Base-by-base conservation (phyloP, 2,888 invertebrate species). In the Leucania comma region DNA sequence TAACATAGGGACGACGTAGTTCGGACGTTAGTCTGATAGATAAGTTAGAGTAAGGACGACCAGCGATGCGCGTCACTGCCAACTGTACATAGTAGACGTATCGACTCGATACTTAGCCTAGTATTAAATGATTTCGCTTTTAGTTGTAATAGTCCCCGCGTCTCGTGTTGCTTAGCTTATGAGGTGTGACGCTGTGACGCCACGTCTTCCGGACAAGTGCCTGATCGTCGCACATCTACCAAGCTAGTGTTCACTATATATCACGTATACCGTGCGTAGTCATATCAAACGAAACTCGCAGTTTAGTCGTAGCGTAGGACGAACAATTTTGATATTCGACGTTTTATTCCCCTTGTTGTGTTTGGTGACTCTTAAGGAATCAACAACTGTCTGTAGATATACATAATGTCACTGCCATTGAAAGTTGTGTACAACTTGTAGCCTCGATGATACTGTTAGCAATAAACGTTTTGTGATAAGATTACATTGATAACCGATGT, bases 1-100 rank as follows among this genome's bases (percentile, higher is more conserved):
- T 91, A 89, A 86, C 63, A 86, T 90, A 89, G 88, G 14, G 38
- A 78, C 72, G 48, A 29, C 35, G 86, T 91, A 91, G 86, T 89
- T 86, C 72, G 84, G 84, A 68, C 74, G 72, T 82, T 90, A 91
- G 93, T 93, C 93, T 91, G 93, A 92, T 93, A 92, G 83, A 62
- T 90, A 90, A 90, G 90, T 88, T 89, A 88, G 66, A 0, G 38
- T 79, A 79, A 79, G 77, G 67, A 88, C 94, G 94, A 95, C 95
- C 95, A 94, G 95, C 95, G 93, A 92, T 87, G 87, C 88, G 90
- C 88, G 91, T 89, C 95, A 95, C 95, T 95, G 95, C 95, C 95
- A 93, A 93, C 86, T 94, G 94, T 95, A 95, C 85, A 95, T 94
- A 94, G 88, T 93, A 92, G 87, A 80, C 81, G 87, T 86, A 72